Evolutionary conservation across 2,797 vertebrate genomes (phyloP).

Genomic region (Hoplostethus mediterraneus): DNA sequence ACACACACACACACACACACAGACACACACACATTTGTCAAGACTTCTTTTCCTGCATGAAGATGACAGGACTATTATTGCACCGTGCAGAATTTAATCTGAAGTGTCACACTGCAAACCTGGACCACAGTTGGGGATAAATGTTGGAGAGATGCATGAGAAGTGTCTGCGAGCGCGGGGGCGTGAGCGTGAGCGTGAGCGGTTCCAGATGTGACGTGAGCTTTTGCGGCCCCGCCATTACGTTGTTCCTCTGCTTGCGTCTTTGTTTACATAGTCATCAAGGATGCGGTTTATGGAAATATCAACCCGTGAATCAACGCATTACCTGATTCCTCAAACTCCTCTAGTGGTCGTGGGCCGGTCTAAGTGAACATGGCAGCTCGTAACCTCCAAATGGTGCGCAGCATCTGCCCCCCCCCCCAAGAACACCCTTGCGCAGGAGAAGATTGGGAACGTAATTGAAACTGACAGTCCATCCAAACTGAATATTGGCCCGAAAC

Average conservation of each 20-base stretch:
- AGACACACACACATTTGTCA: conserved; percentile 51
- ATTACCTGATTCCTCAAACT: conserved; percentile 45
- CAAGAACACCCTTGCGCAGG: conserved; percentile 5
- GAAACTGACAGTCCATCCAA: conserved; percentile 48
- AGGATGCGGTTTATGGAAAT: conserved; percentile 38
- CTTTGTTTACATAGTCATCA: conserved; percentile 66
- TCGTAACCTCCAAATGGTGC: conserved; percentile 51
- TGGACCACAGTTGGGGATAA: conserved; percentile 59
- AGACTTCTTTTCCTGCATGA: conserved; percentile 36
- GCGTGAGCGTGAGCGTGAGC: no score
- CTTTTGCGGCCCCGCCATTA: conserved; percentile 31
- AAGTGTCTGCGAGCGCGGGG: conserved; percentile 36
- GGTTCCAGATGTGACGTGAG: conserved; percentile 68
- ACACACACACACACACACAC: conserved; percentile 12
- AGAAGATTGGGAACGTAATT: conserved; percentile 53
- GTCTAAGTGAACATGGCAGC: conserved; percentile 23
- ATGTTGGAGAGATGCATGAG: conserved; percentile 57
- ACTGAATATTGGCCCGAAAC: conserved; percentile 53
- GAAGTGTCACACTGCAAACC: conserved; percentile 69
- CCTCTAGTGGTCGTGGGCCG: neutral
- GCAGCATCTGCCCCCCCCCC: conserved; percentile 16
- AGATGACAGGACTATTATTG: conserved; percentile 69
- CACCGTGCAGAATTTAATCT: conserved; percentile 68
- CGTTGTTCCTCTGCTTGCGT: conserved; percentile 16
- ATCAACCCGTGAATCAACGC: conserved; percentile 39